Conservation (phyloP, 2,113 vertebrate genomes). For the Pteronura brasiliensis region DNA sequence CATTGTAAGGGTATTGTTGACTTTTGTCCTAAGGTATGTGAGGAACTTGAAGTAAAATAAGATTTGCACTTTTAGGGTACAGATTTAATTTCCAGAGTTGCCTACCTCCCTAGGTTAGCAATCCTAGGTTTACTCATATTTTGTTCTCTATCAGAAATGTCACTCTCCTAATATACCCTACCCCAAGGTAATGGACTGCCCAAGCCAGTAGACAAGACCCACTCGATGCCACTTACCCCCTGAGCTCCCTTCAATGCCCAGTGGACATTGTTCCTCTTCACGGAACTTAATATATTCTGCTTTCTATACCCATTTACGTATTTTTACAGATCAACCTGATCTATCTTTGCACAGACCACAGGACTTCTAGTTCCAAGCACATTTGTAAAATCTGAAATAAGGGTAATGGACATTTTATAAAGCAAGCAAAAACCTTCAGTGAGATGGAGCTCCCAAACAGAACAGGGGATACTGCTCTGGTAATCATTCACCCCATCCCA, state of each 20-base stretch:
- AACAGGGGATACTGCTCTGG: not conserved
- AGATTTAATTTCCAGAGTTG: not conserved
- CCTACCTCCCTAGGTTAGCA: not conserved
- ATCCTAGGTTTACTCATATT: not conserved
- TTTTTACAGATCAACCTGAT: not conserved
- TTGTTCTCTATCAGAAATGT: not conserved
- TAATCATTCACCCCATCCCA: not conserved
- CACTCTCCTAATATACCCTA: not conserved
- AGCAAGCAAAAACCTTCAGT: not conserved
- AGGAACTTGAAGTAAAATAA: slow-evolving; percentile 38
- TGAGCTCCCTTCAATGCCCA: not conserved
- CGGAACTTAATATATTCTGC: not conserved
- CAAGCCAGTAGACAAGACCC: not conserved
- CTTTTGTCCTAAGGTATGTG: not conserved
- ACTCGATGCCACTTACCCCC: not conserved
- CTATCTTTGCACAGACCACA: not conserved
- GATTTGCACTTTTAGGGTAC: not conserved
- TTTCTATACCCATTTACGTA: not conserved
- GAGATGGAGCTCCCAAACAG: not conserved
- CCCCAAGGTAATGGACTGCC: not conserved
- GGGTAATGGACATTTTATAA: not conserved
- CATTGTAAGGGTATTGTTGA: slow-evolving; percentile 35
- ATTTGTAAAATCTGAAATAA: not conserved
- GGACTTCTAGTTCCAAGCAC: not conserved
- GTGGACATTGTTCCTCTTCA: not conserved